These are phyloP conservation scores for Nomada ruficornis DNA, from an alignment of 2,888 invertebrate species.

Conservation along the genomic window DNA sequence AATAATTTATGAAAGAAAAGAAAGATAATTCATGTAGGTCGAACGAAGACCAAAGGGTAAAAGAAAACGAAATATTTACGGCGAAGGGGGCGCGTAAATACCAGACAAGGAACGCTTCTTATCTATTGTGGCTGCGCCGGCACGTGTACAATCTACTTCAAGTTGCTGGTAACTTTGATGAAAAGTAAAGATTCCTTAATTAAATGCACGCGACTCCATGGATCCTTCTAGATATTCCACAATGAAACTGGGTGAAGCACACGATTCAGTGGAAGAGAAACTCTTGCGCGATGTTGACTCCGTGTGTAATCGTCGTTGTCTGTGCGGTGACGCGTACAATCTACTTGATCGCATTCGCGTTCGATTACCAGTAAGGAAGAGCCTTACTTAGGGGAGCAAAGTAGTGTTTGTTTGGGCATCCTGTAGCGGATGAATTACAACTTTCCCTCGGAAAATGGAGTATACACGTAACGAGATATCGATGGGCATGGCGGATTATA, in stretches of 20 bases:
- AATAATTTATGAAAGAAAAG: too few relatives aligned
- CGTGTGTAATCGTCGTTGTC: background rate
- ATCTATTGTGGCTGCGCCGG: constrained; percentile 14
- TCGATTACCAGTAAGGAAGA: background rate
- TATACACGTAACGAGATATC: constrained; percentile 23
- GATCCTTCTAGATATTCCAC: background rate
- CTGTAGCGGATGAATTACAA: background rate
- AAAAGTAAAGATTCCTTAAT: constrained; percentile 37
- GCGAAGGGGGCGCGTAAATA: background rate
- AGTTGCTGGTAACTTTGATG: constrained; percentile 20
- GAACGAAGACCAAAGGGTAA: too few relatives aligned
- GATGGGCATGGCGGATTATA: constrained; percentile 22
- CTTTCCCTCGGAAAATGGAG: background rate
- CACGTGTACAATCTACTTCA: constrained; percentile 15
- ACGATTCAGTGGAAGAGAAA: background rate
- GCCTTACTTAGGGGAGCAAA: background rate
- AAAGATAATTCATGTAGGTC: too few relatives aligned
- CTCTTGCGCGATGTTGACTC: background rate
- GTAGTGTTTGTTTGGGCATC: background rate
- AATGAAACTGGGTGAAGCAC: background rate
- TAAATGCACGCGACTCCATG: constrained; percentile 14
- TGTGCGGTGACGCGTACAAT: constrained; percentile 10
- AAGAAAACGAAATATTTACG: too few relatives aligned
- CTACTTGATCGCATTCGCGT: constrained; percentile 2
- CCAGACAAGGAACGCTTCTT: constrained; percentile 33